Evolutionary conservation across 2,113 vertebrate species (phyloP).

Genomic region (Scalopus aquaticus): DNA sequence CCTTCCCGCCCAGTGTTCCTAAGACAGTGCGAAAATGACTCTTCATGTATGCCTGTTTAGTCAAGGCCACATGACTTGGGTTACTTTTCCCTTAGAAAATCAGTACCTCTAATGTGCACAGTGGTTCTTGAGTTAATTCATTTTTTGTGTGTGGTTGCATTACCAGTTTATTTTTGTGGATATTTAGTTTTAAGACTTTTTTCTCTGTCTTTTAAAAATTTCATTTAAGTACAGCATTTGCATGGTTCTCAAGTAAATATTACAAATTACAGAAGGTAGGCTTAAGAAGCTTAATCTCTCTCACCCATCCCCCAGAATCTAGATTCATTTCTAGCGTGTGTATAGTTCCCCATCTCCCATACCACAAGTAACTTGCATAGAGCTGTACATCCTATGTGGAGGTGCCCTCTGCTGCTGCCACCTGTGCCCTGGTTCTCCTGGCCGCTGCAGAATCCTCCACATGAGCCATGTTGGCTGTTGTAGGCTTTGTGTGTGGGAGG

Average conservation of each 20-base stretch:
- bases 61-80: background rate
- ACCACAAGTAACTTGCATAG: background rate
- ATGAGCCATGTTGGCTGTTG: background rate
- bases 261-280: background rate
- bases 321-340: background rate
- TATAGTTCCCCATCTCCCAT: background rate
- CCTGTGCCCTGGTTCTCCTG: background rate
- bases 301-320: background rate
- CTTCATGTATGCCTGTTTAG: background rate
- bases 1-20: background rate
- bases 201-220: background rate
- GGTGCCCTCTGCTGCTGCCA: background rate
- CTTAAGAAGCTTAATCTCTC: background rate
- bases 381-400: background rate
- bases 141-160: background rate
- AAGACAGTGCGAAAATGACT: background rate
- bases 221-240: background rate
- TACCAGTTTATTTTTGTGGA: background rate
- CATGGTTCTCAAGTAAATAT: background rate
- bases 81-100: background rate
- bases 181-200: background rate
- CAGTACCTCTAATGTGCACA: background rate
- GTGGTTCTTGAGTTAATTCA: background rate
- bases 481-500: background rate
- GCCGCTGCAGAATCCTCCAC: background rate